These are phyloP conservation scores for Zaprionus tsacasi DNA, from an alignment of 1,140 invertebrate genomes.

Conservation along the genomic window DNA sequence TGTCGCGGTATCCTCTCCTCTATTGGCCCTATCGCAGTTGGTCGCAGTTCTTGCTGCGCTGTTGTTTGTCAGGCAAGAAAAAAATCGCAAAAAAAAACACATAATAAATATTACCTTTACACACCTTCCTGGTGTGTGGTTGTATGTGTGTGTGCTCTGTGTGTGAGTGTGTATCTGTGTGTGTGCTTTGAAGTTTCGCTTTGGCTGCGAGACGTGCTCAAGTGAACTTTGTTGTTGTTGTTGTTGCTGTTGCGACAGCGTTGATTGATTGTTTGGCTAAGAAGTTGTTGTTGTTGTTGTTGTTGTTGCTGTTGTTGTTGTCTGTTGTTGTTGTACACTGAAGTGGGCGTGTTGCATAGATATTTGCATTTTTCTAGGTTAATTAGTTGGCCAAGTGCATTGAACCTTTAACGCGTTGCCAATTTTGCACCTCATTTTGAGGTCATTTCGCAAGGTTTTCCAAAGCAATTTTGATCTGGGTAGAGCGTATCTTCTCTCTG, in stretches of 20 bases:
- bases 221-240: slow-evolving; percentile 56
- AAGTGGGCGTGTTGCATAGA: slow-evolving; percentile 3
- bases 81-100: slow-evolving; percentile 46
- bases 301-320: slow-evolving; percentile 2
- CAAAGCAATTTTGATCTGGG: slow-evolving; percentile 2
- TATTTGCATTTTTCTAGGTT: slow-evolving; percentile 79
- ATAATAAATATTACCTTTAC: slow-evolving; percentile 78
- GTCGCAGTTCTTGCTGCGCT: slow-evolving; percentile 18
- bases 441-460: slow-evolving; percentile 45
- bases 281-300: slow-evolving; percentile 67
- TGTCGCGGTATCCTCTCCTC: slow-evolving; percentile 33
- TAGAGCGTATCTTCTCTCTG: not conserved
- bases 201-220: slow-evolving; percentile 62
- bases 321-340: slow-evolving; percentile 14
- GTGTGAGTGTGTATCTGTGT: slow-evolving; percentile 8
- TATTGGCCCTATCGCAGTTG: slow-evolving; percentile 20
- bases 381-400: slow-evolving; percentile 68
- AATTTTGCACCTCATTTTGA: slow-evolving; percentile 29
- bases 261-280: slow-evolving; percentile 78
- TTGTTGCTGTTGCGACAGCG: slow-evolving; percentile 45
- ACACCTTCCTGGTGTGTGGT: slow-evolving; percentile 41
- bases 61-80: slow-evolving; percentile 61
- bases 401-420: slow-evolving; percentile 55
- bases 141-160: slow-evolving; percentile 1
- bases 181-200: slow-evolving; percentile 50